phyloP scores from a whole-genome alignment of 2,888 invertebrate genomes.

The Rhimphoctona megacephalus region DNA sequence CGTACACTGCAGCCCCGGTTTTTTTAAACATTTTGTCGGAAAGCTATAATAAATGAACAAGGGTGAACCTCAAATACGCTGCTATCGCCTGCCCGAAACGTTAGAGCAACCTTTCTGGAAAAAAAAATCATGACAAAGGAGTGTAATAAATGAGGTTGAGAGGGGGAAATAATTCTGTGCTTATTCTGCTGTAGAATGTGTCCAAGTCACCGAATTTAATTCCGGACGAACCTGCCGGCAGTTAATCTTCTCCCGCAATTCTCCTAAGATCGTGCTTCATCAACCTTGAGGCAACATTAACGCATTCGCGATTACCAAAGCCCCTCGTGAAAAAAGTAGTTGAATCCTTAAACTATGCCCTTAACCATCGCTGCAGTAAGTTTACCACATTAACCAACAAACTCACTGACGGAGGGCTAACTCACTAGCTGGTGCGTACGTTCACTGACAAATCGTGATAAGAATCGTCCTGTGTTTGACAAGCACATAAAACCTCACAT shows the following conservation, averaged over 20 bases:
- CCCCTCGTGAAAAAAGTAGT: not conserved
- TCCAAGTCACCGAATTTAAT: not conserved
- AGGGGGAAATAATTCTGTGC: not conserved
- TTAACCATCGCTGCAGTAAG: not conserved
- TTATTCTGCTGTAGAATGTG: not conserved
- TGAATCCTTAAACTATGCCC: not conserved
- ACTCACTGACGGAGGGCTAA: too few species aligned
- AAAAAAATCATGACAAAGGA: not conserved
- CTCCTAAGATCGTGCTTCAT: not conserved
- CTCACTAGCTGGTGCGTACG: too few species aligned
- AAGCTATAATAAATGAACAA: conserved; percentile 4
- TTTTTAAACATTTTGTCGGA: not conserved
- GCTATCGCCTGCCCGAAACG: not conserved
- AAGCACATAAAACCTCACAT: not conserved
- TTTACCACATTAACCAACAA: not conserved
- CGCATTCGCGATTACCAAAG: not conserved
- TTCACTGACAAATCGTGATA: not conserved
- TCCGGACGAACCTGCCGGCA: not conserved
- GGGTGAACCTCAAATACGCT: not conserved
- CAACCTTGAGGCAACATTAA: not conserved
- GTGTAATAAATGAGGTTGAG: not conserved
- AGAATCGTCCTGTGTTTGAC: not conserved
- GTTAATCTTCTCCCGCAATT: not conserved
- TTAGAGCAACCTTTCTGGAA: not conserved
- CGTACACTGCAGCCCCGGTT: not conserved